These are phyloP conservation scores for Rhodeus uyekii DNA, from an alignment of 2,797 vertebrate genomes.

Conservation along the genomic window DNA sequence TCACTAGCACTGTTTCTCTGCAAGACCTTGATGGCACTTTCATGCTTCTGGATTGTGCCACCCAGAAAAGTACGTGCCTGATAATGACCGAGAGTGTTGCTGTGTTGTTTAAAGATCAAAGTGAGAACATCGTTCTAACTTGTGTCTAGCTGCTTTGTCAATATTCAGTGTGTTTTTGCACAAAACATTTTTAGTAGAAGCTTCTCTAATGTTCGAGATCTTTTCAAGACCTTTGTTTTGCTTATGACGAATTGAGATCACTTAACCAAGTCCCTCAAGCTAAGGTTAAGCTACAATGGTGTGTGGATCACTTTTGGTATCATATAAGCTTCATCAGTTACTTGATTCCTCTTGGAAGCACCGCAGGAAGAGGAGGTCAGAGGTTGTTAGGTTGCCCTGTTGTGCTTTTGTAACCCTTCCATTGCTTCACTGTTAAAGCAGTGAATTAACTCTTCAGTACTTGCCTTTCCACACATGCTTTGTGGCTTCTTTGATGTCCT, in stretches of 20 bases:
- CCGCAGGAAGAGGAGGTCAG: slow-evolving; percentile 60
- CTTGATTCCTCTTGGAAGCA: slow-evolving; percentile 63
- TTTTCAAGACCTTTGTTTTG: slow-evolving; percentile 19
- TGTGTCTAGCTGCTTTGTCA: neutral
- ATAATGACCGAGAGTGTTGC: slow-evolving; percentile 30
- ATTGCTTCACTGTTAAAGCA: slow-evolving; percentile 43
- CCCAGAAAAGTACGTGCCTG: neutral
- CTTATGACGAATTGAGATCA: slow-evolving; percentile 59
- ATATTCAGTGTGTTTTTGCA: neutral
- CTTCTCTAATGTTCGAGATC: neutral
- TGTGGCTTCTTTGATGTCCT: slow-evolving; percentile 56
- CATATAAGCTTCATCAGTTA: slow-evolving; percentile 62
- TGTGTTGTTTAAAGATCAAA: neutral
- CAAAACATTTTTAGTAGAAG: neutral
- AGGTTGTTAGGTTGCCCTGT: slow-evolving; percentile 57
- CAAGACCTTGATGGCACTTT: slow-evolving; percentile 13
- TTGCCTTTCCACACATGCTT: slow-evolving; percentile 44
- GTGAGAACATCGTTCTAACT: neutral
- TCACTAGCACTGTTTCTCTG: neutral
- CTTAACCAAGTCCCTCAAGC: slow-evolving; percentile 45
- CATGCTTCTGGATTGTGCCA: slow-evolving; percentile 46
- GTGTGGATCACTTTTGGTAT: slow-evolving; percentile 46
- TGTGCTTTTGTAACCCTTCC: slow-evolving; percentile 54
- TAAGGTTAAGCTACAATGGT: slow-evolving; percentile 48
- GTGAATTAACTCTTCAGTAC: slow-evolving; percentile 49